Percentiles rank a stretch among this genome's conserved stretches.
Conservation (phyloP, 2,797 vertebrate genomes). For the Tinamus major region DNA sequence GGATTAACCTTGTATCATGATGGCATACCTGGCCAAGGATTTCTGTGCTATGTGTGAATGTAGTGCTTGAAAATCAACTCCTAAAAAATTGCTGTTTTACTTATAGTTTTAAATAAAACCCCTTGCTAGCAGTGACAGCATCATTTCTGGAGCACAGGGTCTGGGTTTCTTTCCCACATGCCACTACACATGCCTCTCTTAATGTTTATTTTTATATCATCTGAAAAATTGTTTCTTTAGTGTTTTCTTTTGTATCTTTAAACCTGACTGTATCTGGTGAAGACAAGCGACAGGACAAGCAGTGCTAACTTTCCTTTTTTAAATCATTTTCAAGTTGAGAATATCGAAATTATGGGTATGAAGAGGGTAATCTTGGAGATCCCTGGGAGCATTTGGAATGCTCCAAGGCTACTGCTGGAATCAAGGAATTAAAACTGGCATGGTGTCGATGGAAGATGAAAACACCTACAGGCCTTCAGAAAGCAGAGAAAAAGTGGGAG, state of each 20-base stretch:
- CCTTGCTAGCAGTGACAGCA: neutral
- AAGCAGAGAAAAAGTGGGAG: neutral
- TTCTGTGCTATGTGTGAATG: neutral
- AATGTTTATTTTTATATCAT: neutral
- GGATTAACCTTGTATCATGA: neutral
- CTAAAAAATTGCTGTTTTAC: neutral
- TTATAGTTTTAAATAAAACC: neutral
- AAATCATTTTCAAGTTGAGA: neutral
- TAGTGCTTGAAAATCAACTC: neutral
- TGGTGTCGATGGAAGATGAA: neutral
- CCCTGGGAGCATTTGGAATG: neutral
- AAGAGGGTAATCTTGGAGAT: neutral
- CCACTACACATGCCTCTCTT: neutral
- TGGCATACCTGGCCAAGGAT: neutral
- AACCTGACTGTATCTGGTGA: neutral
- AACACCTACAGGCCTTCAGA: neutral
- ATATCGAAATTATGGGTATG: neutral
- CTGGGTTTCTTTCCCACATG: neutral
- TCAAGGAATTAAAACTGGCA: constrained; percentile 12
- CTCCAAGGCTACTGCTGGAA: neutral
- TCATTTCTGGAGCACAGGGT: neutral
- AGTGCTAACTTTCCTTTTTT: constrained; percentile 11
- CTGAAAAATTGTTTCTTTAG: neutral
- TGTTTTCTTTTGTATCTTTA: neutral
- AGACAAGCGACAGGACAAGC: neutral